Evolutionary conservation across 2,888 invertebrate genomes (phyloP).

Genomic region (Pachymerium ferrugineum): DNA sequence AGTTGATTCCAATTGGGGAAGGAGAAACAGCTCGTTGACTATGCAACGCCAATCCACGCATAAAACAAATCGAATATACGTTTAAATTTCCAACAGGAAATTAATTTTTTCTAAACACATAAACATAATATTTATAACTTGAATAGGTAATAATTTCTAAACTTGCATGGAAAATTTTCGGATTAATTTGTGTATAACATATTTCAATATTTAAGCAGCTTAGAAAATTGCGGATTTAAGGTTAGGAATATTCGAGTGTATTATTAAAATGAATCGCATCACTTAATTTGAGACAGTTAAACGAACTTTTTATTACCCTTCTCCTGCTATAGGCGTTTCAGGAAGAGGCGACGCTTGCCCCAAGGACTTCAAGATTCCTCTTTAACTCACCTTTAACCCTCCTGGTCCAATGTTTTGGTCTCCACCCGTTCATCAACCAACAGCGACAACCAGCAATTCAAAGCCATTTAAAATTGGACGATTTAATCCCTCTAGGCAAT

Average conservation of each 20-base stretch:
- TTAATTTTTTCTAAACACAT: too few species aligned
- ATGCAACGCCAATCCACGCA: neutral
- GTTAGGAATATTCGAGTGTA: too few species aligned
- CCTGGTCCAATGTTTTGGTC: neutral
- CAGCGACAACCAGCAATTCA: conserved; percentile 1
- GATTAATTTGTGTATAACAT: too few species aligned
- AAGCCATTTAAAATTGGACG: conserved; percentile 1
- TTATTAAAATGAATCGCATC: neutral
- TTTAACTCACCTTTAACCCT: conserved; percentile 9
- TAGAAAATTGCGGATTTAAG: too few species aligned
- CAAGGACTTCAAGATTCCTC: neutral
- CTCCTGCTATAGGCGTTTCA: neutral
- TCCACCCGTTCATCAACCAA: conserved; percentile 10
- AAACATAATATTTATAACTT: too few species aligned
- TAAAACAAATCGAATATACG: neutral
- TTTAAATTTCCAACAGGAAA: neutral
- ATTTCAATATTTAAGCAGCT: too few species aligned
- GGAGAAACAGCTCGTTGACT: neutral
- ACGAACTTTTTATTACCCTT: conserved; percentile 11
- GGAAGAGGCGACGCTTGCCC: neutral
- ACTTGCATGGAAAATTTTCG: too few species aligned
- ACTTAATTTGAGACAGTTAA: neutral
- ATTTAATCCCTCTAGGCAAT: neutral
- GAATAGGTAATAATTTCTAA: too few species aligned
- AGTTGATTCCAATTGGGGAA: neutral